Evolutionary conservation across 2,888 invertebrate genomes (phyloP).

Genomic region (Nectonema munidae): DNA sequence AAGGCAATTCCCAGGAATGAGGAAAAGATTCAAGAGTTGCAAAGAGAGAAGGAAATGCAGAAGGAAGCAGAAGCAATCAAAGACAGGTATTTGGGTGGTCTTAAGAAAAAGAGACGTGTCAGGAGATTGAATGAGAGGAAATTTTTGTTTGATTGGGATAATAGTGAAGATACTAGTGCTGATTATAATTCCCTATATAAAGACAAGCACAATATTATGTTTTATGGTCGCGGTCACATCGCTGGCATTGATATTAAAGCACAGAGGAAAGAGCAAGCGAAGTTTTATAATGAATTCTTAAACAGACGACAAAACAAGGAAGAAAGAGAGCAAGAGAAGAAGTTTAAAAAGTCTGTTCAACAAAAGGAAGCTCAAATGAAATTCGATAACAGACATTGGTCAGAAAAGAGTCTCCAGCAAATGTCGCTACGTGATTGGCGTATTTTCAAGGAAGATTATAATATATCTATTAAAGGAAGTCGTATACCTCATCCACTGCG

Average conservation of each 20-base stretch:
- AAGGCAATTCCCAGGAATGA: no score
- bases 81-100: slow-evolving; percentile 62
- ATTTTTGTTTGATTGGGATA: slow-evolving; percentile 99
- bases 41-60: no score
- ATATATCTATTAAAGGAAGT: slow-evolving; percentile 65
- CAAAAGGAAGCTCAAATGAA: slow-evolving; percentile 79
- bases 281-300: slow-evolving; percentile 73
- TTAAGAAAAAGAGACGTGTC: slow-evolving; percentile 51
- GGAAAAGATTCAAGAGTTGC: no score
- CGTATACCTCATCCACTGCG: slow-evolving; percentile 68
- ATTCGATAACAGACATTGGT: slow-evolving; percentile 98
- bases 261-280: slow-evolving; percentile 47
- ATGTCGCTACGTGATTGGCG: slow-evolving; percentile 99
- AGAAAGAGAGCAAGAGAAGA: slow-evolving; percentile 76
- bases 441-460: slow-evolving; percentile 94
- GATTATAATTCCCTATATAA: slow-evolving; percentile 91
- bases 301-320: slow-evolving; percentile 75
- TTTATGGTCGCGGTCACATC: slow-evolving; percentile 81
- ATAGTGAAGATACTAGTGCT: slow-evolving; percentile 77
- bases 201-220: slow-evolving; percentile 62
- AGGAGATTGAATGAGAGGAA: slow-evolving; percentile 78
- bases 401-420: slow-evolving; percentile 57
- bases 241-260: slow-evolving; percentile 83
- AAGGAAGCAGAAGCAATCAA: no score
- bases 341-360: slow-evolving; percentile 18